Evolutionary conservation across 2,888 invertebrate genomes (phyloP), one percentile per base, ranked within the genome.

Genomic region (Netelia fuscicornis): DNA sequence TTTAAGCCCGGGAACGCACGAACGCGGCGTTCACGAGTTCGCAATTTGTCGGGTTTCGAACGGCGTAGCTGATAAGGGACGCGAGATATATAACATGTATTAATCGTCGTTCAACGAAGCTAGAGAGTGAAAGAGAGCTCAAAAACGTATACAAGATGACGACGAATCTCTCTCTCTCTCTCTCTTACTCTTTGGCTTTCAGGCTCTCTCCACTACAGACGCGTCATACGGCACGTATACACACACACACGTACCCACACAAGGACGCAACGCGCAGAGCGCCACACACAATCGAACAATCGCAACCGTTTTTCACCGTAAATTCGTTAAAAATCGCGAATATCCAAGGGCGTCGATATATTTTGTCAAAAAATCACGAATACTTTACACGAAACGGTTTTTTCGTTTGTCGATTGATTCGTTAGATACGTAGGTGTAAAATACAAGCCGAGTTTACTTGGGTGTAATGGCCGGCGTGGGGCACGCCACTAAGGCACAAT

Each of bases 391-490:
- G 74, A 13, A 56, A 54, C 3, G 62, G 60, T 84, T 75, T 78
- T 67, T 25, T 56, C 42, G 20, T 72, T 37, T 17, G 3, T 1
- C 3, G 9, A 30, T 20, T 13, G 44, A 76, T 44, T 56, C 2
- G 25, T 5, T 68, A 84, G 84, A 74, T 85, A 87, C 88, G 87
- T 90, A 90, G 88, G 85, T 91, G 90, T 75, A 75, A 89, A 87
- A 88, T 87, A 87, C 78, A 84, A 67, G 75, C 84, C 68, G 42
- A 76, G 76, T 20, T 20, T 42, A 58, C 42, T 25, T 62, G 74
- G 68, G 84, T 85, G 89, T 89, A 93, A 93, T 93, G 93, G 93
- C 93, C 92, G 93, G 92, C 93, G 90, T 91, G 90, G 91, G 92
- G 91, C 91, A 92, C 91, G 92, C 92, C 91, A 92, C 88, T 91